These are phyloP conservation scores for Drosophila tropicalis DNA, from an alignment of 1,140 invertebrate genomes.

Conservation along the genomic window DNA sequence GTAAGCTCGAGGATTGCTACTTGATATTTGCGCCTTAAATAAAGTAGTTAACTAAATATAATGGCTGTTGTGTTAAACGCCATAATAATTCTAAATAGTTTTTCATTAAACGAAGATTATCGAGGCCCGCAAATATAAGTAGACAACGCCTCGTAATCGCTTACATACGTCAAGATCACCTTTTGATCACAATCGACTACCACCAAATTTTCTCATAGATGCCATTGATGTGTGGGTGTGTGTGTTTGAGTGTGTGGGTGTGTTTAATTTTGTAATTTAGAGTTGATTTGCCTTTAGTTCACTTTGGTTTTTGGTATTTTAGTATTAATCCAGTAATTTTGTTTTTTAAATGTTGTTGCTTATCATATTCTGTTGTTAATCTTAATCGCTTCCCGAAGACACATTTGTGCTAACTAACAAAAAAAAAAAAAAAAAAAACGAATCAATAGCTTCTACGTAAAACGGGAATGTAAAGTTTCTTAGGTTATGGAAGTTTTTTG, in stretches of 20 bases:
- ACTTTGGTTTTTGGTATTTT: constrained; percentile 5
- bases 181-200: no score
- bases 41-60: no score
- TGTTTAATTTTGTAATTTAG: not conserved
- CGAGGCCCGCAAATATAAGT: not conserved
- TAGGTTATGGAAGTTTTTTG: constrained; percentile 23
- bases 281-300: not conserved
- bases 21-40: not conserved
- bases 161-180: not conserved
- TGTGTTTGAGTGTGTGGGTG: no score
- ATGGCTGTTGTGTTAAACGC: no score
- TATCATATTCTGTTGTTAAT: not conserved
- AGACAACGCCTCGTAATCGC: not conserved
- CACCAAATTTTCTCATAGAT: no score
- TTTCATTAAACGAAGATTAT: no score
- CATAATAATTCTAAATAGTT: no score
- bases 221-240: no score
- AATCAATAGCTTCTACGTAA: not conserved
- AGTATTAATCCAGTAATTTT: constrained; percentile 1
- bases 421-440: not conserved
- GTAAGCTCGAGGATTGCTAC: not conserved
- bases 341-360: not conserved
- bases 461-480: constrained; percentile 1
- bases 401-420: constrained; percentile 1
- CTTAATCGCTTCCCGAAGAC: not conserved